A percentile compares a stretch with the other conserved stretches of the same genome.
Evolutionary conservation across 2,888 invertebrate species (phyloP).

Genomic region (Camponotus fellah): DNA sequence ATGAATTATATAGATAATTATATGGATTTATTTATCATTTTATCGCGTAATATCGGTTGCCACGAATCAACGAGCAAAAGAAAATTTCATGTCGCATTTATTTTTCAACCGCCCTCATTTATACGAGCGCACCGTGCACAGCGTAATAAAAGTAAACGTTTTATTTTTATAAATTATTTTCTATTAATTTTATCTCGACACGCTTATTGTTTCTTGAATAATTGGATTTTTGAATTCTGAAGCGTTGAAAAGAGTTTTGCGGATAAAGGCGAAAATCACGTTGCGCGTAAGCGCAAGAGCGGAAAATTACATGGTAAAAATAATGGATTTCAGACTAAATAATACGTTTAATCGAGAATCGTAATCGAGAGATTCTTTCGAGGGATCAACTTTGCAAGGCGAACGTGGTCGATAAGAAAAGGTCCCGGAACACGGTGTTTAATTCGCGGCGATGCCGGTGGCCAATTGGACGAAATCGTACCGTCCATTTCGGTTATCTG

Average conservation of each 20-base stretch:
- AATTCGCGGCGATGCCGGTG: conserved; percentile 40
- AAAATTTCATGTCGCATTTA: conserved; percentile 23
- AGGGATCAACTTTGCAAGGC: conserved; percentile 27
- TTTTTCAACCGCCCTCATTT: conserved; percentile 6
- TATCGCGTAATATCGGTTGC: conserved; percentile 11
- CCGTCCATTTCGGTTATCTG: conserved; percentile 59
- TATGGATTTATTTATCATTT: conserved; percentile 44
- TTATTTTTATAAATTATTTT: neutral
- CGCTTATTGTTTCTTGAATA: neutral
- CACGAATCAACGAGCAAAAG: neutral
- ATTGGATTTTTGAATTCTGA: neutral
- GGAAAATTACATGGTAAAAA: neutral
- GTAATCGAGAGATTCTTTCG: conserved; percentile 15
- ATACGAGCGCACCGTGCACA: neutral
- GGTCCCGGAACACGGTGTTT: conserved; percentile 43
- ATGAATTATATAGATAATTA: conserved; percentile 29
- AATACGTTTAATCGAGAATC: neutral
- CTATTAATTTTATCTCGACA: neutral
- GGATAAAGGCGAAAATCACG: neutral
- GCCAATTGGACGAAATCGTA: conserved; percentile 47
- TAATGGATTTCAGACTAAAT: conserved; percentile 28
- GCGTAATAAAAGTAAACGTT: conserved; percentile 15
- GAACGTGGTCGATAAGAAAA: conserved; percentile 33
- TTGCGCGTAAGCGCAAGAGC: conserved; percentile 4
- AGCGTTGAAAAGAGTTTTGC: neutral